phyloP scores from a whole-genome alignment of 1,140 invertebrate genomes.

The Orussus abietinus region DNA sequence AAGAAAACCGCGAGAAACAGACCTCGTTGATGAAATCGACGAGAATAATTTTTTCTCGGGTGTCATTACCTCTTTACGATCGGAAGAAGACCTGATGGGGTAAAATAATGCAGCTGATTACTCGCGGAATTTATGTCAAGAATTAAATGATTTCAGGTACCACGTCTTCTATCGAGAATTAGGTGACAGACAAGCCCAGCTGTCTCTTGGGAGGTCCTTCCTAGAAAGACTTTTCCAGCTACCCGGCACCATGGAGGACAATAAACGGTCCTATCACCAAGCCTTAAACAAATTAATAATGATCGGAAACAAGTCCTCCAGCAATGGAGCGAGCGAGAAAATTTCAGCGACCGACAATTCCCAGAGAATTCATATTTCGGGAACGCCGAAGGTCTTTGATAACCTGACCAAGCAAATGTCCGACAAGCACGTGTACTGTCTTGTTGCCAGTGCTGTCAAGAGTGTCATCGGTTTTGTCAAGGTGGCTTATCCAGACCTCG shows the following conservation, averaged over 20 bases:
- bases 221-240: too few relatives aligned
- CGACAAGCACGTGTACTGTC: slow-evolving; percentile 43
- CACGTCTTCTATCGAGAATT: slow-evolving; percentile 57
- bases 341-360: too few relatives aligned
- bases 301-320: too few relatives aligned
- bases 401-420: too few relatives aligned
- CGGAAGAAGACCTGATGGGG: slow-evolving; percentile 38
- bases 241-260: too few relatives aligned
- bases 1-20: slow-evolving; percentile 18
- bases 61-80: slow-evolving; percentile 39
- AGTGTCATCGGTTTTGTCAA: slow-evolving; percentile 70
- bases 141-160: slow-evolving; percentile 47
- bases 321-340: background rate
- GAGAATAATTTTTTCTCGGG: slow-evolving; percentile 44
- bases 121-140: background rate
- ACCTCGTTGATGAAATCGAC: slow-evolving; percentile 30
- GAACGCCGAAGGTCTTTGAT: too few relatives aligned
- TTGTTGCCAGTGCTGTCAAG: slow-evolving; percentile 53
- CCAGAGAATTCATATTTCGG: too few relatives aligned
- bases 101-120: slow-evolving; percentile 17
- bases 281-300: too few relatives aligned
- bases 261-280: too few relatives aligned
- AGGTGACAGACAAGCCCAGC: slow-evolving; percentile 52
- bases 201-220: background rate
- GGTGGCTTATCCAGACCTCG: slow-evolving; percentile 71